A percentile compares a stretch with the other conserved stretches of the same genome.
These are phyloP conservation scores for Crypturellus tataupa DNA, from an alignment of 2,797 vertebrate genomes.

Conservation along the genomic window DNA sequence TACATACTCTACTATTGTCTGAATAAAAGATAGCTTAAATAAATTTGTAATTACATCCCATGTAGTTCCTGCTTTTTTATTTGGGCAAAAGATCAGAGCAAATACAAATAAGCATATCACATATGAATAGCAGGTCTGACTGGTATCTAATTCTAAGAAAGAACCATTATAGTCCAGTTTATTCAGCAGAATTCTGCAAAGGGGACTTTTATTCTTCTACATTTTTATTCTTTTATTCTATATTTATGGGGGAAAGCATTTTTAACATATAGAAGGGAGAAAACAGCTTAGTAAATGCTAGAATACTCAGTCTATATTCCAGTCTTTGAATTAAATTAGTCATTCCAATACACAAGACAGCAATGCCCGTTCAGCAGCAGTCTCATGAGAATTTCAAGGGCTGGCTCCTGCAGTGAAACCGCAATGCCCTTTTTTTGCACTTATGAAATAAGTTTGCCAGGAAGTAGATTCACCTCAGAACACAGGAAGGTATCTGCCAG, in stretches of 20 bases:
- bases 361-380: background rate
- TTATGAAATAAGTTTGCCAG: background rate
- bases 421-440: background rate
- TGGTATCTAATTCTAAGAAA: constrained; percentile 39
- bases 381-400: background rate
- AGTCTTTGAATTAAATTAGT: background rate
- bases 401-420: background rate
- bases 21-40: constrained; percentile 42
- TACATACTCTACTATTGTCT: background rate
- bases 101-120: constrained; percentile 50
- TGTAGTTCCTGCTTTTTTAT: constrained; percentile 42
- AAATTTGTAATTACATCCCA: constrained; percentile 35
- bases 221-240: too few species aligned
- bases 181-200: constrained; percentile 28
- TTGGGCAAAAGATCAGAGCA: constrained; percentile 73
- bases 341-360: background rate
- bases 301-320: constrained; percentile 10
- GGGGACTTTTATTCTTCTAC: background rate
- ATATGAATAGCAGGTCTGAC: constrained; percentile 65
- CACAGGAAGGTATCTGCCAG: constrained; percentile 13
- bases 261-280: background rate
- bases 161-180: constrained; percentile 9
- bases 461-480: constrained; percentile 13
- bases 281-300: background rate
- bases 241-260: too few species aligned